Percentiles rank a stretch among this genome's conserved stretches.
These are phyloP conservation scores for Glaucidium brasilianum DNA, from an alignment of 2,113 vertebrate genomes.

Conservation along the genomic window DNA sequence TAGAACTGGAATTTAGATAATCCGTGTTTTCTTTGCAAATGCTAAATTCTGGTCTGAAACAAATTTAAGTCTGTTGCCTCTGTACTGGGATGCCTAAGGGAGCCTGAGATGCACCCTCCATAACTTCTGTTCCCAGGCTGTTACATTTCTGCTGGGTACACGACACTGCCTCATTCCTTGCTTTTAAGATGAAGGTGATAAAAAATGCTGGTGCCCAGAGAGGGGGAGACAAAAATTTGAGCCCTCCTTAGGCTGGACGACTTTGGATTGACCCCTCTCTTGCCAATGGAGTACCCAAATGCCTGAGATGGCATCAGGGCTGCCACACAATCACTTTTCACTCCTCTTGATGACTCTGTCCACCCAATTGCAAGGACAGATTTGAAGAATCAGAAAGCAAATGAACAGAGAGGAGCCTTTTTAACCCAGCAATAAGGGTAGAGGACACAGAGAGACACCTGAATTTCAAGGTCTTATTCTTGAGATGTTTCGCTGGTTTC, in stretches of 20 bases:
- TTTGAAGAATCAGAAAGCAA: not conserved
- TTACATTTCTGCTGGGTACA: not conserved
- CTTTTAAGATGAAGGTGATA: not conserved
- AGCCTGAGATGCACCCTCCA: not conserved
- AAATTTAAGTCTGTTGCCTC: not conserved
- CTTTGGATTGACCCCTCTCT: accelerated
- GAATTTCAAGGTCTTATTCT: not conserved
- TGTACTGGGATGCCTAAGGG: not conserved
- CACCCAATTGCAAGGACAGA: not conserved
- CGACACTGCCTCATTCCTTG: accelerated
- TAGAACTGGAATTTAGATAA: not conserved
- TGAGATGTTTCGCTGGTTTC: not conserved
- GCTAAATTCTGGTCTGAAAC: not conserved
- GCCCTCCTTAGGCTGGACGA: not conserved
- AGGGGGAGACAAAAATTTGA: not conserved
- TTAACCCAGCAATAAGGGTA: not conserved
- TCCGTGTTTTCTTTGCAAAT: not conserved
- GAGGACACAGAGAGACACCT: not conserved
- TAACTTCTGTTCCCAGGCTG: not conserved
- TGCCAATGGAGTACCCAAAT: not conserved
- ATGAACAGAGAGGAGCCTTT: not conserved
- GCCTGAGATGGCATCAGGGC: not conserved
- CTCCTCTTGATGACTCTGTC: not conserved
- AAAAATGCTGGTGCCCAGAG: not conserved
- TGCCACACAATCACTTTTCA: not conserved